Evolutionary conservation across 2,797 vertebrate genomes (phyloP).

Genomic region (Thaleichthys pacificus): DNA sequence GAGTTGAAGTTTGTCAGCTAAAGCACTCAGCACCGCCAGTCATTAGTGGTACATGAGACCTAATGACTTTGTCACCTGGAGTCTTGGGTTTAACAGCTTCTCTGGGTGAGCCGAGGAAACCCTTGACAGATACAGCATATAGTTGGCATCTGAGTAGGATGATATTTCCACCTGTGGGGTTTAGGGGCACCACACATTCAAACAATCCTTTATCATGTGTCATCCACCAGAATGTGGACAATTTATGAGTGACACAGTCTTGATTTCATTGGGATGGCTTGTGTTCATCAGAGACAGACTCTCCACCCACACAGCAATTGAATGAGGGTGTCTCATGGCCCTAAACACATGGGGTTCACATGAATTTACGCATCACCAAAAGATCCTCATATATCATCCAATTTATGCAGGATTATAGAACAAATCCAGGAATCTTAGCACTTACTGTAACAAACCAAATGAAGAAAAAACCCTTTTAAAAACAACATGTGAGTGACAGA

Average conservation of each 20-base stretch:
- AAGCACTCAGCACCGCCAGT: slow-evolving; percentile 37
- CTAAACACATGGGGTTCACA: not conserved
- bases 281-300: not conserved
- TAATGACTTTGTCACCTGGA: slow-evolving; percentile 54
- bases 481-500: slow-evolving; percentile 34
- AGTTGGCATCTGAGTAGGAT: slow-evolving; percentile 48
- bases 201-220: slow-evolving; percentile 22
- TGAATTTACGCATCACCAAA: not conserved
- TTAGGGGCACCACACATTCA: slow-evolving; percentile 13
- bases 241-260: not conserved
- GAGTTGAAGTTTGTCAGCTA: slow-evolving; percentile 15
- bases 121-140: slow-evolving; percentile 2
- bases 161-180: slow-evolving; percentile 34
- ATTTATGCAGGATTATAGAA: slow-evolving; percentile 35
- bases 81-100: slow-evolving; percentile 48
- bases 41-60: slow-evolving; percentile 50
- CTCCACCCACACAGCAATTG: not conserved
- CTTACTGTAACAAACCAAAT: slow-evolving; percentile 16
- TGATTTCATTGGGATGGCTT: not conserved
- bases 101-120: not conserved
- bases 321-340: not conserved
- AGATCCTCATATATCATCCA: not conserved
- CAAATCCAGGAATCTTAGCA: slow-evolving; percentile 29
- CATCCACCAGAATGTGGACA: not conserved
- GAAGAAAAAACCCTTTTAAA: slow-evolving; percentile 20